Evolutionary conservation across 35 echinoderm and acorn worm species (phyloP).

Genomic region (Heliocidaris tuberculata): DNA sequence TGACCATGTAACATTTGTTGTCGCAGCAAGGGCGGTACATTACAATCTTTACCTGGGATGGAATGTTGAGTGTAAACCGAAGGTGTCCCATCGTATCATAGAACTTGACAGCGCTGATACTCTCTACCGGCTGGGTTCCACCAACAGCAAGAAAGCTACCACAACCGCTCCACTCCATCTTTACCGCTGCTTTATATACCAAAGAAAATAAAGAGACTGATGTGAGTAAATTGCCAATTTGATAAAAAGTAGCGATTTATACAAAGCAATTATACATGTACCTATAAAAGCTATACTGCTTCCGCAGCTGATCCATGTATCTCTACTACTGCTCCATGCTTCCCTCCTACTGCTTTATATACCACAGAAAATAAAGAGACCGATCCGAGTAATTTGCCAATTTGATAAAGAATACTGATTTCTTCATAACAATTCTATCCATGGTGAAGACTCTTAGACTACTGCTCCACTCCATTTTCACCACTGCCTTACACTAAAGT

Average conservation of each 20-base stretch:
- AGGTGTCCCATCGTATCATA: slow-evolving; percentile 84
- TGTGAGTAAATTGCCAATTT: not conserved
- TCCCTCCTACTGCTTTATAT: too few relatives aligned
- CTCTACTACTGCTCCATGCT: too few relatives aligned
- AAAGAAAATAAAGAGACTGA: not conserved
- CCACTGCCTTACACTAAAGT: slow-evolving; percentile 42
- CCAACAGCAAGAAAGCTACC: slow-evolving; percentile 84
- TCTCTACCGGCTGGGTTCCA: slow-evolving; percentile 70
- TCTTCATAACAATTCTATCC: too few relatives aligned
- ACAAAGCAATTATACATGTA: slow-evolving; percentile 28
- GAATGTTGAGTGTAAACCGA: slow-evolving; percentile 85
- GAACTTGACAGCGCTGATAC: slow-evolving; percentile 83
- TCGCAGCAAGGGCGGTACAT: too few relatives aligned
- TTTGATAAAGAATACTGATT: too few relatives aligned
- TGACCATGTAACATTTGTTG: too few relatives aligned
- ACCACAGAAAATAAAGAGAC: too few relatives aligned
- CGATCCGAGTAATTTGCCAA: too few relatives aligned
- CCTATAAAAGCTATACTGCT: slow-evolving; percentile 50
- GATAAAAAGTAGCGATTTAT: not conserved
- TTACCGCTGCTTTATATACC: slow-evolving; percentile 56
- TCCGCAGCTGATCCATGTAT: slow-evolving; percentile 47
- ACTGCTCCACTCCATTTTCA: slow-evolving; percentile 92
- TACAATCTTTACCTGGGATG: slow-evolving; percentile 71
- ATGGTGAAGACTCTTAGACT: too few relatives aligned
- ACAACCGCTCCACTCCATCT: slow-evolving; percentile 97